Conservation (phyloP, 2,797 vertebrate species). For the Serranus cabrilla region DNA sequence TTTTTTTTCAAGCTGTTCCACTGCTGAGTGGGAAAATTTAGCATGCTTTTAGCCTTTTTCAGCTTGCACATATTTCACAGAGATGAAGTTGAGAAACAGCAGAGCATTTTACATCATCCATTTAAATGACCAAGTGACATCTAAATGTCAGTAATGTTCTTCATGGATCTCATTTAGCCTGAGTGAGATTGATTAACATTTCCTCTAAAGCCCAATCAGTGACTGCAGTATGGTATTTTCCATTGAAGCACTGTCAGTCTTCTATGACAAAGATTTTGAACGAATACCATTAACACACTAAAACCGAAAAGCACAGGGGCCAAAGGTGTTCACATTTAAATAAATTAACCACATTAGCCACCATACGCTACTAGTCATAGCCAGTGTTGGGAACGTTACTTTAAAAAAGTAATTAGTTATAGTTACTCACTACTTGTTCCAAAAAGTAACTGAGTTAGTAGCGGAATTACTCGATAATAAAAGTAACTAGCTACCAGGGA, state of each 20-base stretch:
- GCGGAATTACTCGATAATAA: too few species aligned
- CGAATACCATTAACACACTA: not conserved
- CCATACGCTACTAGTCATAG: not conserved
- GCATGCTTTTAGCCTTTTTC: conserved; percentile 37
- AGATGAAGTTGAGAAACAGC: conserved; percentile 69
- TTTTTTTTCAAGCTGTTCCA: conserved; percentile 69
- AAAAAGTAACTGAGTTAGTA: too few species aligned
- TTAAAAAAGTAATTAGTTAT: too few species aligned
- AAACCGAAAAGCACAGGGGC: not conserved
- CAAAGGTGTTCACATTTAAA: too few species aligned
- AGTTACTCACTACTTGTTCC: too few species aligned
- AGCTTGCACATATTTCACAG: conserved; percentile 53
- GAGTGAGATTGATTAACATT: conserved; percentile 18
- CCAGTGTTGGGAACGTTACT: too few species aligned
- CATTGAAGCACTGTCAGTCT: not conserved
- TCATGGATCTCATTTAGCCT: conserved; percentile 30
- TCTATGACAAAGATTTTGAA: not conserved
- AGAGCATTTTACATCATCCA: conserved; percentile 69
- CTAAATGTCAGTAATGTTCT: conserved; percentile 42
- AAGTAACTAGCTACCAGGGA: too few species aligned
- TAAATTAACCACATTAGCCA: too few species aligned
- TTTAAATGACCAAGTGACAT: conserved; percentile 44
- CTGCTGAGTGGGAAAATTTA: conserved; percentile 59
- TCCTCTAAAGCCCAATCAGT: conserved; percentile 8
- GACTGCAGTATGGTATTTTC: not conserved